Conservation (phyloP, 2,113 vertebrate genomes). For the Pipa parva region DNA sequence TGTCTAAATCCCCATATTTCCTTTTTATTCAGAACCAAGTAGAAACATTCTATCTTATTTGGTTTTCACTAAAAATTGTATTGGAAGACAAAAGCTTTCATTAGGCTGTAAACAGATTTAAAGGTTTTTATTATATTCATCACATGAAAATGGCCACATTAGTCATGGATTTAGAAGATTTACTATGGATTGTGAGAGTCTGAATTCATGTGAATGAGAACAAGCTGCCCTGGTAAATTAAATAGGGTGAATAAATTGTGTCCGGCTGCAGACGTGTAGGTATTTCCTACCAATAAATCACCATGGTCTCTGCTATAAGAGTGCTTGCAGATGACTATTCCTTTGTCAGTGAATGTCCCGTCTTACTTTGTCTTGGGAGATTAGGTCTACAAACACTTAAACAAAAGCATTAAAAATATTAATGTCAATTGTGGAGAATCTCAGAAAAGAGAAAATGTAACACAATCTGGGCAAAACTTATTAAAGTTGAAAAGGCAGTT, state of each 20-base stretch:
- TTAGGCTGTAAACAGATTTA: too few species aligned
- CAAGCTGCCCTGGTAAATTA: conserved; percentile 19
- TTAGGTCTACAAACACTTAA: too few species aligned
- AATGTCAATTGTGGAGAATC: too few species aligned
- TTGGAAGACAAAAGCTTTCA: conserved; percentile 11
- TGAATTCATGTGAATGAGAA: conserved; percentile 28
- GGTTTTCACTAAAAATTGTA: conserved; percentile 34
- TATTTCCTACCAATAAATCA: conserved; percentile 20
- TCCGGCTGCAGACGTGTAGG: conserved; percentile 18
- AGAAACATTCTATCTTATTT: conserved; percentile 3
- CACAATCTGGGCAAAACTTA: too few species aligned
- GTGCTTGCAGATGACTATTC: neutral
- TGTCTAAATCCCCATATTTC: conserved; percentile 18
- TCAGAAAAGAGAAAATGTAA: too few species aligned
- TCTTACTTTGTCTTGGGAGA: neutral
- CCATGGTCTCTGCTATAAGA: neutral
- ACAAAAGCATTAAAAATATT: too few species aligned
- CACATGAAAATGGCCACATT: conserved; percentile 34
- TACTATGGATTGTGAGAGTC: conserved; percentile 22
- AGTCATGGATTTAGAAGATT: conserved; percentile 40
- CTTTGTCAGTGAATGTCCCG: neutral
- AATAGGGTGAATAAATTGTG: conserved; percentile 26
- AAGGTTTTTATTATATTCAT: conserved; percentile 25
- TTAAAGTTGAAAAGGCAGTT: too few species aligned
- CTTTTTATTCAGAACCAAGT: conserved; percentile 23